Percentiles rank a stretch among this genome's conserved stretches.
These are phyloP conservation scores for Apotomis turbidana DNA, from an alignment of 2,888 invertebrate genomes.

Conservation along the genomic window DNA sequence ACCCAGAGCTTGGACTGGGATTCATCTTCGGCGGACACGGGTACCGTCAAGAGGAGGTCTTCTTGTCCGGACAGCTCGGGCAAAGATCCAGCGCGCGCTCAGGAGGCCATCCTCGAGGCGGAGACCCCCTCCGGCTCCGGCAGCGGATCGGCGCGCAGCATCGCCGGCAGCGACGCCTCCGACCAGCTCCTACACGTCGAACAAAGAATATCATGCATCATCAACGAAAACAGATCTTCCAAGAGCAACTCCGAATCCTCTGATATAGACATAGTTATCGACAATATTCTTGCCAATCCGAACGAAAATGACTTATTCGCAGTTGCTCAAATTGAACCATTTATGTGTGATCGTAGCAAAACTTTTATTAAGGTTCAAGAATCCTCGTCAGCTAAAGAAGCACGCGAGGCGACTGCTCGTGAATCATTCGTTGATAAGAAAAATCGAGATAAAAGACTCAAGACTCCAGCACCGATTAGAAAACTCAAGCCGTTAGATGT, in stretches of 20 bases:
- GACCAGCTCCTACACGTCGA: conserved; percentile 75
- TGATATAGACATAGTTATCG: conserved; percentile 73
- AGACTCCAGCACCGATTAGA: conserved; percentile 66
- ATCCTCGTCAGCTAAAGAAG: conserved; percentile 53
- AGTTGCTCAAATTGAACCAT: conserved; percentile 59
- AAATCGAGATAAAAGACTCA: conserved; percentile 65
- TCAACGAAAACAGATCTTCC: conserved; percentile 78
- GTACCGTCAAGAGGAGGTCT: conserved; percentile 87
- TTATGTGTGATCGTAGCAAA: conserved; percentile 65
- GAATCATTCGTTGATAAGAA: conserved; percentile 62
- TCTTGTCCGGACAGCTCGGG: conserved; percentile 76
- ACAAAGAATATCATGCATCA: conserved; percentile 78
- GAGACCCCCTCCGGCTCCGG: conserved; percentile 76
- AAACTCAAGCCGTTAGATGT: conserved; percentile 69
- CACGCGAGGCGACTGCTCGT: conserved; percentile 52
- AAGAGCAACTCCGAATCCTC: conserved; percentile 78
- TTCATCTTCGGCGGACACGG: conserved; percentile 87
- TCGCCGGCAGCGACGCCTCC: conserved; percentile 68
- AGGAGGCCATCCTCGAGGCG: conserved; percentile 69
- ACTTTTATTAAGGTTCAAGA: conserved; percentile 68
- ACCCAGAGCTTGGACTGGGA: conserved; percentile 86
- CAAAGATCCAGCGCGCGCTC: conserved; percentile 44
- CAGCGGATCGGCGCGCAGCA: conserved; percentile 71
- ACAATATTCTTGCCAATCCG: conserved; percentile 66
- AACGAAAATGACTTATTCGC: conserved; percentile 58